A percentile compares a stretch with the other conserved stretches of the same genome.
Evolutionary conservation across 2,113 vertebrate genomes (phyloP).

Genomic region (Regulus satrapa): DNA sequence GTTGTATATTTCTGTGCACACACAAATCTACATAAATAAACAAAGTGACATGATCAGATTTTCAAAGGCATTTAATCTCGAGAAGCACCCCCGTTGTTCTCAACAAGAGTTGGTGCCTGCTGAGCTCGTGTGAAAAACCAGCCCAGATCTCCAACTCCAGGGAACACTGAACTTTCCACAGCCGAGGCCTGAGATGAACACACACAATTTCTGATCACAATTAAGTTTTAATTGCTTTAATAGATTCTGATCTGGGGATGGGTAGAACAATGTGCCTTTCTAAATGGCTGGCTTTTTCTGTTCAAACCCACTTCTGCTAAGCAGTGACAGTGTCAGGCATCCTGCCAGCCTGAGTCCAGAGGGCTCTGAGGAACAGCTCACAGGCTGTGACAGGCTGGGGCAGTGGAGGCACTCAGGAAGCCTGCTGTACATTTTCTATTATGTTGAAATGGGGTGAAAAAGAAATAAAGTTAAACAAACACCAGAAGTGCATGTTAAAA

Average conservation of each 20-base stretch:
- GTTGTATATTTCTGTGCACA: background rate
- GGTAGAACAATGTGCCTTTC: background rate
- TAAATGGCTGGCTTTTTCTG: background rate
- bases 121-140: constrained; percentile 8
- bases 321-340: background rate
- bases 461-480: constrained; percentile 35
- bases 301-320: background rate
- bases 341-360: background rate
- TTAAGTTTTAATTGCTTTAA: background rate
- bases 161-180: background rate
- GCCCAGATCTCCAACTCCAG: background rate
- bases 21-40: constrained; percentile 61
- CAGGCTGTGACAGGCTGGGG: constrained; percentile 1
- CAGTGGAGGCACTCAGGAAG: background rate
- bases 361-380: background rate
- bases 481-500: background rate
- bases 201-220: background rate
- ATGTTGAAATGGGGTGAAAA: background rate
- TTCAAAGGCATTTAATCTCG: background rate
- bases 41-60: constrained; percentile 33
- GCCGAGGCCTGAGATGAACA: background rate
- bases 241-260: background rate
- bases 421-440: background rate
- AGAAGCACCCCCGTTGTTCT: background rate
- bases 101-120: background rate